Conservation (phyloP, 2,113 vertebrate species). For the Alces alces region DNA sequence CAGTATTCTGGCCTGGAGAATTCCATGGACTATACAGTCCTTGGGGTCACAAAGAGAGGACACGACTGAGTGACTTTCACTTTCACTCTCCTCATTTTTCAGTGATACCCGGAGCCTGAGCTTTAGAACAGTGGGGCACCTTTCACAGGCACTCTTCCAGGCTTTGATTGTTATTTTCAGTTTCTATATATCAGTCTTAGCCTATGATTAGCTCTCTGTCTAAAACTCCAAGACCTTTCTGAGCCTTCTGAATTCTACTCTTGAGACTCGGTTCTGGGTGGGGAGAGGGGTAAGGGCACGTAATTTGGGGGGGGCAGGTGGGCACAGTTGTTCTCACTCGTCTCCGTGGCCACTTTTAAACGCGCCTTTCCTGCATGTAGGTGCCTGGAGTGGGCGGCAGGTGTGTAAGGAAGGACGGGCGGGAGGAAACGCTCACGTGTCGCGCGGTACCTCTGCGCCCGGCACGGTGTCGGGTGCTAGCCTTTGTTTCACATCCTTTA, state of each 20-base stretch:
- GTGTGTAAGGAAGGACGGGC: not conserved
- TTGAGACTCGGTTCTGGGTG: not conserved
- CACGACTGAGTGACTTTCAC: too few species aligned
- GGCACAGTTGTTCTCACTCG: not conserved
- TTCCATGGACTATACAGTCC: too few species aligned
- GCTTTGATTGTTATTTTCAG: not conserved
- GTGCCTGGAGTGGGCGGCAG: accelerated
- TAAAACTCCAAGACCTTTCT: not conserved
- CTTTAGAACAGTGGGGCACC: not conserved
- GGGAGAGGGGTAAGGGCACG: not conserved
- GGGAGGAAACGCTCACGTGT: accelerated
- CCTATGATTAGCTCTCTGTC: not conserved
- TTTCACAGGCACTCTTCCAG: not conserved
- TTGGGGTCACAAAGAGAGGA: too few species aligned
- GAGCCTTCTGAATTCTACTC: not conserved
- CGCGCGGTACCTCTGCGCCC: accelerated
- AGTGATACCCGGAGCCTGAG: not conserved
- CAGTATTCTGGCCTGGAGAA: too few species aligned
- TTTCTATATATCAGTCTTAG: not conserved
- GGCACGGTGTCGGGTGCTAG: not conserved
- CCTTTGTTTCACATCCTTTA: not conserved
- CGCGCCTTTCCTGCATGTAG: accelerated
- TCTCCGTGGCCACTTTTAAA: not conserved
- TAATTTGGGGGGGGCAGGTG: too few species aligned
- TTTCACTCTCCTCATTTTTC: not conserved